Conservation (phyloP, 2,797 vertebrate species). For the Ispidina picta region DNA sequence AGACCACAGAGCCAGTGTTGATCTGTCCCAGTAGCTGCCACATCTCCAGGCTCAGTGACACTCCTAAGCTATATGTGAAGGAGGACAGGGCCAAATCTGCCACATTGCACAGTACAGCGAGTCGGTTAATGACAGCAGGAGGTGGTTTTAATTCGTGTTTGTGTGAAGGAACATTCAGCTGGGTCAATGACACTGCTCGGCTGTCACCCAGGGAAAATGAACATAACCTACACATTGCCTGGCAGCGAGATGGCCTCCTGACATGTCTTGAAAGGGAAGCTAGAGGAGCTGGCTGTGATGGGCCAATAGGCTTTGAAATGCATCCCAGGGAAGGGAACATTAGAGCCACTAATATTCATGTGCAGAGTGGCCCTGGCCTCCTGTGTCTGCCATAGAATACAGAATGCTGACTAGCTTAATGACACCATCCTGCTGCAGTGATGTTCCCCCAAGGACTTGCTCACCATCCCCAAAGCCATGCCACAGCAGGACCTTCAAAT, state of each 20-base stretch:
- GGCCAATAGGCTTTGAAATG: conserved; percentile 15
- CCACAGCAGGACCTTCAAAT: not conserved
- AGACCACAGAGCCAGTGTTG: not conserved
- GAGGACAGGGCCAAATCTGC: not conserved
- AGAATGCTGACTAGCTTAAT: not conserved
- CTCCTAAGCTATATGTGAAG: not conserved
- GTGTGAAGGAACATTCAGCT: not conserved
- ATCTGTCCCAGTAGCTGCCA: not conserved
- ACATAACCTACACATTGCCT: not conserved
- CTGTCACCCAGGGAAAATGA: conserved; percentile 17
- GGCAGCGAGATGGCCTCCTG: not conserved
- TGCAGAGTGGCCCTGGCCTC: not conserved
- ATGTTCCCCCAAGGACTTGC: not conserved
- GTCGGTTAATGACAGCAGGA: not conserved
- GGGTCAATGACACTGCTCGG: conserved; percentile 20
- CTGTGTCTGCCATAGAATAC: not conserved
- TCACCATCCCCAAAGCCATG: not conserved
- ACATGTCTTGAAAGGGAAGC: conserved; percentile 26
- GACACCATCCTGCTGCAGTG: not conserved
- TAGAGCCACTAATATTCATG: not conserved
- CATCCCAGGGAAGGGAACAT: not conserved
- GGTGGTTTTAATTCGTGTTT: conserved; percentile 37
- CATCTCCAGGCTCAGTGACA: not conserved
- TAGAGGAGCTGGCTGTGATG: conserved; percentile 7
- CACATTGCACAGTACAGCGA: accelerated